Evolutionary conservation across 2,113 vertebrate species (phyloP), one percentile per base, ranked within the genome.

Genomic region (Alligator mississippiensis): DNA sequence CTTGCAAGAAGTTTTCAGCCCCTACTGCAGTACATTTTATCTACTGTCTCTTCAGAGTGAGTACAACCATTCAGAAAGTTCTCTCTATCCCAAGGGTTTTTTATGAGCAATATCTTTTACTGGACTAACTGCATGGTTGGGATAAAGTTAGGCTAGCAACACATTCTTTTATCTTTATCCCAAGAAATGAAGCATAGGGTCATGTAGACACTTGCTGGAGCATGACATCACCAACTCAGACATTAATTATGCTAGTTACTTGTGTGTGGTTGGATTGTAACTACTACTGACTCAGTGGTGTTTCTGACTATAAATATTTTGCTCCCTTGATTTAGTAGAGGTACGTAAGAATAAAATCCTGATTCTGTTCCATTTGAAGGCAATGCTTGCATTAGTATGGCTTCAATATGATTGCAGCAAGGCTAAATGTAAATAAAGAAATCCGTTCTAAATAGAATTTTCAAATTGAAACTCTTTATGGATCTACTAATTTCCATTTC

Each of bases 21-120:
- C 22, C 55, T 30, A 1, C 62, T 0, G 2, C 3, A n/a, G 5
- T 4, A 77, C 0, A 0, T 28, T 90, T 78, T 77, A 13, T 60
- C 85, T 60, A 6, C 78, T 13, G 54, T 18, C 59, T 58, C 54
- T 58, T 47, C 47, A 47, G 47, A 47, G 8, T 16, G 14, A 2
- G 47, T 3, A 30, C 85, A 79, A 57, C 18, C 11, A 3, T 2
- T 3, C 16, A 7, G n/a, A 27, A 87, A 28, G 16, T 77, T 83
- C 77, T 11, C 22, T 25, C 34, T 47, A 47, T 47, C 47, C 47
- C 47, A 47, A 47, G 47, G 47, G 47, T 47, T 47, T 47, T 47
- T 47, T 47, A 47, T 47, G 8, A 9, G 47, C 47, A 47, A 47
- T 9, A 47, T 9, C 47, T 47, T 47, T 47, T 47, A 47, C 47